phyloP scores from a whole-genome alignment of 2,113 vertebrate genomes.

The Larimichthys polyactis region DNA sequence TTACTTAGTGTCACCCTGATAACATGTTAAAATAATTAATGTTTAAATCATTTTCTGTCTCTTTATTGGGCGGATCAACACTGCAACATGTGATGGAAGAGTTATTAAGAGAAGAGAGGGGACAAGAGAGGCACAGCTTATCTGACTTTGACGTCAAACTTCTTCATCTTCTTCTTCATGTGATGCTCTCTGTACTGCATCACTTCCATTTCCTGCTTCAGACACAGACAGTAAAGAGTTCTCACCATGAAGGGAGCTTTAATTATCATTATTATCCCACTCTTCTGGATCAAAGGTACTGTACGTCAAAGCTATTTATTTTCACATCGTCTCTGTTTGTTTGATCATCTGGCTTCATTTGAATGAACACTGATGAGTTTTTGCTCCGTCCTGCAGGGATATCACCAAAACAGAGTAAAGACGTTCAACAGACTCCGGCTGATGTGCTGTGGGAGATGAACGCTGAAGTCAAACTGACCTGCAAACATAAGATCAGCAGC shows the following conservation, averaged over 20 bases:
- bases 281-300: constrained; percentile 27
- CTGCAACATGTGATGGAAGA: no score
- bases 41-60: no score
- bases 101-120: no score
- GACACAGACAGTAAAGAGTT: neutral
- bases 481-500: constrained; percentile 24
- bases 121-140: no score
- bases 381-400: constrained; percentile 12
- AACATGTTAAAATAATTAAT: no score
- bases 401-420: neutral
- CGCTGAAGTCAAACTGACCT: constrained; percentile 33
- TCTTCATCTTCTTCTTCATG: neutral
- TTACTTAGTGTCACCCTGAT: no score
- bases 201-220: constrained; percentile 14
- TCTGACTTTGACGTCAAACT: no score
- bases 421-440: constrained; percentile 34
- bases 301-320: neutral
- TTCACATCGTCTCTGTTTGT: neutral
- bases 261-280: neutral
- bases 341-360: neutral
- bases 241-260: neutral
- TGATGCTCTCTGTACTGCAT: neutral
- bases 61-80: no score
- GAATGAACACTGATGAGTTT: neutral
- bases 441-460: constrained; percentile 1